Evolutionary conservation across 2,888 invertebrate species (phyloP).

Genomic region (Nymphalis polychloros): DNA sequence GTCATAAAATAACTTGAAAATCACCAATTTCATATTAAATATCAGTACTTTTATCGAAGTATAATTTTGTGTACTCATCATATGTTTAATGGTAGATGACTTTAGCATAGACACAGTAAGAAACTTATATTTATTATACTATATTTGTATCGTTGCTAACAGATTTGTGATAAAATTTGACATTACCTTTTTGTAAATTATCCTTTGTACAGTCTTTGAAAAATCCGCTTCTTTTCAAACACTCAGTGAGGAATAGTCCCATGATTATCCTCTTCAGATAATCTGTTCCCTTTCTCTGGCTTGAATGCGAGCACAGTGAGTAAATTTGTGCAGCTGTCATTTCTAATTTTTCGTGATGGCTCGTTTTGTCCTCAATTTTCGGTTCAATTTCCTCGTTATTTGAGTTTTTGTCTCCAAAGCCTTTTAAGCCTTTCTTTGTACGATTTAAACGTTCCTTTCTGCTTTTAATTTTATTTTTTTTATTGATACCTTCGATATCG

Average conservation of each 20-base stretch:
- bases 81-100: too few species aligned
- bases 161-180: background rate
- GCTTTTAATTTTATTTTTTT: slow-evolving; percentile 69
- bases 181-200: slow-evolving; percentile 53
- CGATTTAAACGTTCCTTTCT: slow-evolving; percentile 71
- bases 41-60: too few species aligned
- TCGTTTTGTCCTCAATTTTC: slow-evolving; percentile 58
- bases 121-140: background rate
- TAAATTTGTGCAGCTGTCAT: slow-evolving; percentile 77
- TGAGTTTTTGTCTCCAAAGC: slow-evolving; percentile 52
- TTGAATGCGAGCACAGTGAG: slow-evolving; percentile 85
- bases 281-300: slow-evolving; percentile 83
- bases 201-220: slow-evolving; percentile 72
- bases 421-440: slow-evolving; percentile 62
- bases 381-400: slow-evolving; percentile 56
- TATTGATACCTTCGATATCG: slow-evolving; percentile 67
- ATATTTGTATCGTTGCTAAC: background rate
- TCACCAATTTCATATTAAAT: too few species aligned
- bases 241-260: slow-evolving; percentile 88
- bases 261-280: slow-evolving; percentile 89
- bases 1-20: too few species aligned
- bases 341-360: slow-evolving; percentile 62
- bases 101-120: too few species aligned
- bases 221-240: slow-evolving; percentile 85
- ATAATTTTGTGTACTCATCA: too few species aligned